phyloP scores from a whole-genome alignment of 2,113 vertebrate genomes.

The Lanius collurio region DNA sequence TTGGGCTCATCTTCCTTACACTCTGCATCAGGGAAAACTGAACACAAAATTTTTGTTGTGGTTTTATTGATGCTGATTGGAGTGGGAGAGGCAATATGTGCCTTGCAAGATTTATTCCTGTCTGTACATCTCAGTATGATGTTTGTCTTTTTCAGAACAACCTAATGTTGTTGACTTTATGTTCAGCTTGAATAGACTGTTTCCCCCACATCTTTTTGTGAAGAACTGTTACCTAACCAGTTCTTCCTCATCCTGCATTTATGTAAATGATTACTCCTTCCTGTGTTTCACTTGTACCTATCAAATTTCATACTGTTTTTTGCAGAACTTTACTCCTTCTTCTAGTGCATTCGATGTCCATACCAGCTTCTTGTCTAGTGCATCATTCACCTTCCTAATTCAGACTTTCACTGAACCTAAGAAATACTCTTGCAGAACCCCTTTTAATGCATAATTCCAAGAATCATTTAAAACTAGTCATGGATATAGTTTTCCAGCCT shows the following conservation, averaged over 20 bases:
- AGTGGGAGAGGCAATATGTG: neutral
- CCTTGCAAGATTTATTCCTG: slow-evolving; percentile 11
- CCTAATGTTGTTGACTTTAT: slow-evolving; percentile 22
- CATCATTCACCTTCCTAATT: neutral
- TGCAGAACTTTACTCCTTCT: neutral
- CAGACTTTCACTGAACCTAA: neutral
- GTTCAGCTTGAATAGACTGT: slow-evolving; percentile 22
- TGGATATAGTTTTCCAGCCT: neutral
- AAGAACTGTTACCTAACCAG: slow-evolving; percentile 48
- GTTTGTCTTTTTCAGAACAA: slow-evolving; percentile 48
- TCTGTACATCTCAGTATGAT: neutral
- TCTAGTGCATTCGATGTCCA: neutral
- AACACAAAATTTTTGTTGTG: neutral
- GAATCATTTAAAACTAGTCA: neutral
- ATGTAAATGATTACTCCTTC: slow-evolving; percentile 34
- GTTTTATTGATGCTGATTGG: neutral
- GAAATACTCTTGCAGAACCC: neutral
- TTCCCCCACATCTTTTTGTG: slow-evolving; percentile 29
- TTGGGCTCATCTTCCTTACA: neutral
- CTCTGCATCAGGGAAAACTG: neutral
- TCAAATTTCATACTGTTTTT: neutral
- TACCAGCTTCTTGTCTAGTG: neutral
- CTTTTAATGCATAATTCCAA: neutral
- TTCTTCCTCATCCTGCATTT: slow-evolving; percentile 41
- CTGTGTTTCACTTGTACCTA: neutral